Evolutionary conservation across 92 coral and sea anemone species (phyloP), one percentile per base, ranked within the genome.

Genomic region (Heteractis magnifica): DNA sequence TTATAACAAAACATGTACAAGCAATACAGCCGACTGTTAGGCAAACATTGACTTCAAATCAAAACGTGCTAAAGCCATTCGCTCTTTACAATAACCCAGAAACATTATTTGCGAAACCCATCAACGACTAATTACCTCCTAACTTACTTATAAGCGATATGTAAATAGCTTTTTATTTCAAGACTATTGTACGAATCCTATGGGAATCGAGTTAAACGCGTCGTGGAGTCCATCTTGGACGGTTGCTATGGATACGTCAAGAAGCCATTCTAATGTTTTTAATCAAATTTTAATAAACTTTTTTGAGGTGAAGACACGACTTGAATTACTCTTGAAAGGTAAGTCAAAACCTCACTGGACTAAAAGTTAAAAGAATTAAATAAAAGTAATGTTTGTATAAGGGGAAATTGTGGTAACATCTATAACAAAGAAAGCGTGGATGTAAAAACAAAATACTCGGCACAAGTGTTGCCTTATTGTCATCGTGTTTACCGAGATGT

Each of bases 181-280:
- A 68, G 8, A n/a, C 65, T 51, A 13, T 19, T 12, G 18, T 5
- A 8, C 6, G 16, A 16, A 20, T 70, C 84, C 84, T 52, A n/a
- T 48, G 84, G 84, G 84, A 81, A 19, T 68, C 26, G 16, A 0
- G 14, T 19, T 56, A 20, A 56, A 56, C 8, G 62, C 10, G 18
- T 13, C 20, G 51, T 21, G 55, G 8, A 70, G 65, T 7, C 77
- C 76, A 5, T 21, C 16, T 4, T 18, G 6, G 16, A 48, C 20
- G n/a, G 84, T 81, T 51, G 50, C 84, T 52, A 68, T 65, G 84
- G 84, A 81, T 68, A 81, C 84, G 19, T 18, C 51, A 71, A 49
- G 56, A 81, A 81, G 73, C 73, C 59, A 26, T 51, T 50, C 23
- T 49, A 7, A 50, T 81, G 84, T 81, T 81, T 81, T 81, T 49